phyloP scores from a whole-genome alignment of 2,888 invertebrate genomes.

The Vandiemenella viatica region DNA sequence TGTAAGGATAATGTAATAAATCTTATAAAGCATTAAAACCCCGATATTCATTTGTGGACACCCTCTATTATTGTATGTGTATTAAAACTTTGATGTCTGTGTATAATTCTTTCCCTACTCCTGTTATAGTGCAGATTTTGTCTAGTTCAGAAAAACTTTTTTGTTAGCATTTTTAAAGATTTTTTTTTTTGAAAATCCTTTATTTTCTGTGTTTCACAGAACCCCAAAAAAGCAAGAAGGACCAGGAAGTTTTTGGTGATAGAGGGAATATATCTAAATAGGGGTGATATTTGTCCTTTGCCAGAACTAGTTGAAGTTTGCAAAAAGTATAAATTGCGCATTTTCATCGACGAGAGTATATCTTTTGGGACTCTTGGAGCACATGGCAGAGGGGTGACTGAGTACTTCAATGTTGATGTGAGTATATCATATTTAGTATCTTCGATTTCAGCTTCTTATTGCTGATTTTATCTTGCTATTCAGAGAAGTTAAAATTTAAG shows the following conservation, averaged over 20 bases:
- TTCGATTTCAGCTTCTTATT: background rate
- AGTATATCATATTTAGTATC: constrained; percentile 21
- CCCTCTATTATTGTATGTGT: too few species aligned
- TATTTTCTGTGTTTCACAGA: too few species aligned
- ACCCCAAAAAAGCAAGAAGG: constrained; percentile 48
- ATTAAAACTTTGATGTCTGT: background rate
- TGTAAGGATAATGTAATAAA: too few species aligned
- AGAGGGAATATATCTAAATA: constrained; percentile 86
- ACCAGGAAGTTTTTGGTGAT: constrained; percentile 67
- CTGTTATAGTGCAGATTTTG: background rate
- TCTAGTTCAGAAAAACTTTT: background rate
- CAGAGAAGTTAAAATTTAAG: background rate
- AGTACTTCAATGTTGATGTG: constrained; percentile 58
- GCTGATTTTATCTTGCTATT: background rate
- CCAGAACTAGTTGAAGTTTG: constrained; percentile 66
- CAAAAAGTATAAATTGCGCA: constrained; percentile 70
- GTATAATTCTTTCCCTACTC: background rate
- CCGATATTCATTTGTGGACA: too few species aligned
- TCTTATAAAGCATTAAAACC: too few species aligned
- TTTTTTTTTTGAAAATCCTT: constrained; percentile 6
- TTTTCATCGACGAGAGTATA: constrained; percentile 86
- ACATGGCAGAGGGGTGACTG: constrained; percentile 78
- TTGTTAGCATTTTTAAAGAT: background rate
- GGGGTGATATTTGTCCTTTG: constrained; percentile 78
- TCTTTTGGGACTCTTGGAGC: constrained; percentile 80